Base-by-base conservation (phyloP, 1,140 invertebrate species). In the Tachypleus tridentatus region DNA sequence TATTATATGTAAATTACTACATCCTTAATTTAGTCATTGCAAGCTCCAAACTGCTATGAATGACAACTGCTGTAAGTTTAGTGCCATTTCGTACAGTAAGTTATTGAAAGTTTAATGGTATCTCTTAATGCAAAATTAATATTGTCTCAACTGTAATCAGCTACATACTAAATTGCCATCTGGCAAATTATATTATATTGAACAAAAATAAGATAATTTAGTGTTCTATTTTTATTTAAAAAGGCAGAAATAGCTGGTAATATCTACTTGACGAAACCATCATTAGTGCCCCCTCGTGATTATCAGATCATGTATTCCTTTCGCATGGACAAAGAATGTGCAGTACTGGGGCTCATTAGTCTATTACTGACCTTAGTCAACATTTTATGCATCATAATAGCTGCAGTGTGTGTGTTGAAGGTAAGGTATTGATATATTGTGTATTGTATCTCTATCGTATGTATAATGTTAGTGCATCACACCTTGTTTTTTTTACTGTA, bases 371-470 rank as follows among this genome's bases (percentile, higher is more conserved):
- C 88, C 3, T 79, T 91, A 49, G 79, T 93, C 4, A 92, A 93
- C 74, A 88, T 93, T 51, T 81, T 86, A 70, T 89, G 88, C 74
- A 92, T 93, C 72, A 86, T 92, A 71, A 82, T 89, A 67, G 87
- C 87, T 48, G 88, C 87, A 3, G 84, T 91, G 69, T 81, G 89
- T 64, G 84, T 91, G 29, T 73, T 92, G 48, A 91, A 91, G 82
- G 84, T 87, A 67, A 73, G 70, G 29, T 29, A 58, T 49, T 57
- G 66, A n/a, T 51, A 51, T 29, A 60, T 69, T 54, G 51, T n/a
- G n/a, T n/a, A n/a, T n/a, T n/a, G n/a, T n/a, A n/a, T n/a, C n/a
- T n/a, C n/a, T n/a, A n/a, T n/a, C n/a, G n/a, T 51, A 52, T n/a
- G 49, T 51, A 49, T n/a, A 8, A 56, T 62, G n/a, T 49, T 5